Percentiles rank a stretch among this genome's conserved stretches.
Evolutionary conservation across 1,140 invertebrate genomes (phyloP).

Genomic region (Hyphantria cunea): DNA sequence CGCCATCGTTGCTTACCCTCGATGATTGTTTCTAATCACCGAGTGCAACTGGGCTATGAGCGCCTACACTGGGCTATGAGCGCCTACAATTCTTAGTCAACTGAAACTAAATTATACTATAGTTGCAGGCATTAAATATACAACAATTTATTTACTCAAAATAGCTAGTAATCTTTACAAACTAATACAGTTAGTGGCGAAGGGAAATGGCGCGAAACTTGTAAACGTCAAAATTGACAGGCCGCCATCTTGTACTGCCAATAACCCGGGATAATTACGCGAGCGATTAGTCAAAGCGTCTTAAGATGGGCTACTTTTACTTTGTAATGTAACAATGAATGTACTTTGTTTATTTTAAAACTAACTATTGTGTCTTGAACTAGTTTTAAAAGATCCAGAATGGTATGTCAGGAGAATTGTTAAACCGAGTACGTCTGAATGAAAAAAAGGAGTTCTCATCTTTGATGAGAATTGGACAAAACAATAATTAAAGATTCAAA

Average conservation of each 20-base stretch:
- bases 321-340: constrained; percentile 25
- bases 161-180: constrained; percentile 13
- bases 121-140: neutral
- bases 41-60: no score
- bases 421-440: no score
- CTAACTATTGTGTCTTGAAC: neutral
- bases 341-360: neutral
- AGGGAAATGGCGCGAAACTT: constrained; percentile 40
- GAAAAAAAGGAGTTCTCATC: no score
- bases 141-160: neutral
- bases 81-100: no score
- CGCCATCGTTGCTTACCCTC: no score
- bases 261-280: constrained; percentile 54
- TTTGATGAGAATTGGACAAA: no score
- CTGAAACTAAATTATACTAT: no score
- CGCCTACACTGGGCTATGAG: no score
- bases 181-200: constrained; percentile 11
- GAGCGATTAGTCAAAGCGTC: constrained; percentile 52
- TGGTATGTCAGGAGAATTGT: no score
- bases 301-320: constrained; percentile 24
- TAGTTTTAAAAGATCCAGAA: no score
- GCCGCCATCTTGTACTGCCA: constrained; percentile 52
- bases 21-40: no score
- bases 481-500: no score
- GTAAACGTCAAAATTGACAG: constrained; percentile 57